A percentile compares a stretch with the other conserved stretches of the same genome.
Evolutionary conservation across 2,888 invertebrate species (phyloP).

Genomic region (Dryocosmus kuriphilus): DNA sequence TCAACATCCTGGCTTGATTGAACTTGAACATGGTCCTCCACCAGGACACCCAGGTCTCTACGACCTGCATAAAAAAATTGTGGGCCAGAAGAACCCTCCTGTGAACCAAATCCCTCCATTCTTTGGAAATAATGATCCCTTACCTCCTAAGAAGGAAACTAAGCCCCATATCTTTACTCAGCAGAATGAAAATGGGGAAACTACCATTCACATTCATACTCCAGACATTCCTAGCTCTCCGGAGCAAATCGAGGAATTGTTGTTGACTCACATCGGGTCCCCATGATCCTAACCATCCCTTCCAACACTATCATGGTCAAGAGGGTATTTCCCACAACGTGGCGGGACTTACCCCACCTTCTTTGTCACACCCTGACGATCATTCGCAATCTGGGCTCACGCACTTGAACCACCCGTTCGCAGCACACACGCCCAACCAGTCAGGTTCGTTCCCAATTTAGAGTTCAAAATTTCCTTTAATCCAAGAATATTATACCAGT

Average conservation of each 20-base stretch:
- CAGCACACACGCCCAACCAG: slow-evolving; percentile 69
- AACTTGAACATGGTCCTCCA: slow-evolving; percentile 66
- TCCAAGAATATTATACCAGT: not conserved
- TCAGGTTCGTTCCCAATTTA: slow-evolving; percentile 72
- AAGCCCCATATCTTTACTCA: slow-evolving; percentile 71
- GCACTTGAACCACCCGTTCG: slow-evolving; percentile 73
- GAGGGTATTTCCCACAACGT: slow-evolving; percentile 63
- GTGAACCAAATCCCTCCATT: slow-evolving; percentile 63
- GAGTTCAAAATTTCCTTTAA: not conserved
- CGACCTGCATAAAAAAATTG: slow-evolving; percentile 70
- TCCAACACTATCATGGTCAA: slow-evolving; percentile 71
- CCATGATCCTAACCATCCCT: slow-evolving; percentile 72
- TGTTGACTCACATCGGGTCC: slow-evolving; percentile 74
- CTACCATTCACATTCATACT: slow-evolving; percentile 73
- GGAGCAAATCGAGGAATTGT: slow-evolving; percentile 74
- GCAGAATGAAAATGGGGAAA: slow-evolving; percentile 72
- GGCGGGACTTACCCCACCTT: slow-evolving; percentile 59
- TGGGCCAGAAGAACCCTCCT: slow-evolving; percentile 62
- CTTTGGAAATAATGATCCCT: slow-evolving; percentile 54
- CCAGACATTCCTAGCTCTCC: slow-evolving; percentile 71
- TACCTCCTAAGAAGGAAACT: slow-evolving; percentile 66
- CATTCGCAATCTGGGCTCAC: slow-evolving; percentile 69
- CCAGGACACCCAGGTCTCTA: slow-evolving; percentile 69
- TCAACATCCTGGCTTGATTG: slow-evolving; percentile 71
- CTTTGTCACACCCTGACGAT: slow-evolving; percentile 67